These are phyloP conservation scores for Sylvilagus floridanus DNA, from an alignment of 2,797 vertebrate genomes.

Conservation along the genomic window DNA sequence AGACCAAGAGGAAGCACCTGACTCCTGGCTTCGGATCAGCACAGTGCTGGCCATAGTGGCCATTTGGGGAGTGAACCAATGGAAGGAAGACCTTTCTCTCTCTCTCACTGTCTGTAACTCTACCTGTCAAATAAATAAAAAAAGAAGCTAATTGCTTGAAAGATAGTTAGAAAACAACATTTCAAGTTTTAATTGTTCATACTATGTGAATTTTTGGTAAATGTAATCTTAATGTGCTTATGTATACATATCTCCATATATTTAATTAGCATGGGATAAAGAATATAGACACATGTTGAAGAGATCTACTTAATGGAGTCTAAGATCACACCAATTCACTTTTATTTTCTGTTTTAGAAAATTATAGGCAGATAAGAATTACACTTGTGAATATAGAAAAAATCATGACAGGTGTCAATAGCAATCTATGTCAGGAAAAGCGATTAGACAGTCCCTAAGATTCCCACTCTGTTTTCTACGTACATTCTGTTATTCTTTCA, in stretches of 20 bases:
- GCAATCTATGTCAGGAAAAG: not conserved
- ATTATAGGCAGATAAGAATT: not conserved
- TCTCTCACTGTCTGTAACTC: too few relatives aligned
- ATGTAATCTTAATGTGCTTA: not conserved
- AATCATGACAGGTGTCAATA: not conserved
- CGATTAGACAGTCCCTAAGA: rapidly evolving
- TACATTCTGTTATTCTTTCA: not conserved
- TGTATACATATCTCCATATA: not conserved
- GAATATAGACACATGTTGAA: not conserved
- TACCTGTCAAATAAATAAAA: too few relatives aligned
- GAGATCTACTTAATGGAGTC: not conserved
- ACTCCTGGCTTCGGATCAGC: too few relatives aligned
- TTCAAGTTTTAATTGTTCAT: not conserved
- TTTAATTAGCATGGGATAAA: not conserved
- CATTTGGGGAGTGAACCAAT: too few relatives aligned
- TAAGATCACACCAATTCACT: not conserved
- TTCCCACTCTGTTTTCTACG: rapidly evolving
- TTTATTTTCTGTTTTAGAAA: not conserved
- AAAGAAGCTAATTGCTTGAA: not conserved
- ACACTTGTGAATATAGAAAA: not conserved
- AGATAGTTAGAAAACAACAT: not conserved
- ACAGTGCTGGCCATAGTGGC: too few relatives aligned
- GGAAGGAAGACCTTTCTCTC: too few relatives aligned
- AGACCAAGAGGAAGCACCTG: too few relatives aligned
- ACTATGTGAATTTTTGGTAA: not conserved